Evolutionary conservation across 1,140 invertebrate species (phyloP), one percentile per base, ranked within the genome.

Genomic region (Pseudomyrmex flavicornis): DNA sequence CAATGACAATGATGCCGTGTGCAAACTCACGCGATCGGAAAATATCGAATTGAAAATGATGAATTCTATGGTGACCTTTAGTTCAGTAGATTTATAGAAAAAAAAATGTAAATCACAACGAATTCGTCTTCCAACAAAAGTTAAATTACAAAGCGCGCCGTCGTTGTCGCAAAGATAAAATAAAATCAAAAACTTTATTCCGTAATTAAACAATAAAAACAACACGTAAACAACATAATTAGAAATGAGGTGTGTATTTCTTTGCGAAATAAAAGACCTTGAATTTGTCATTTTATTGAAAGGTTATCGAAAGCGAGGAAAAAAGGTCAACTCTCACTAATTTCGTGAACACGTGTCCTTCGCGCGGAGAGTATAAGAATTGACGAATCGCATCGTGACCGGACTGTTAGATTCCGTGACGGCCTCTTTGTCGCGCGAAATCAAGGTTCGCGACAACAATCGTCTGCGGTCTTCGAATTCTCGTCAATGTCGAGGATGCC

Each of bases 1-100:
- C 62, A 68, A 68, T 56, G 7, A 52, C 48, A 20, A 52, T 44
- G 17, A 86, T 82, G 83, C 75, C 85, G 85, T 85, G 83, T 85
- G 85, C 83, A 86, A 86, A 85, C n/a, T 35, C 54, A 62, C n/a
- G 15, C 59, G 48, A 75, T 70, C 48, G 46, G 52, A 20, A 17
- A 61, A 50, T 73, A 50, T 82, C 22, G 72, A 54, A n/a, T n/a
- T 46, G 20, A 7, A 17, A 12, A 73, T 8, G 3, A 70, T 46
- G 1, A 22, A 15, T 20, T n/a, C 26, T 12, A 65, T 35, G 8
- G 35, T 13, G 13, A 9, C 15, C 0, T 52, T 12, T 52, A 1
- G 50, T 13, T 12, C 50, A 52, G 13, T 15, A 10, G 10, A 15
- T 35, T 5, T 35, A 35, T 35, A 35, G 35, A 35, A 35, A 35